A percentile compares a stretch with the other conserved stretches of the same genome.
phyloP scores from a whole-genome alignment of 2,797 vertebrate species.

The Thalassophryne amazonica region DNA sequence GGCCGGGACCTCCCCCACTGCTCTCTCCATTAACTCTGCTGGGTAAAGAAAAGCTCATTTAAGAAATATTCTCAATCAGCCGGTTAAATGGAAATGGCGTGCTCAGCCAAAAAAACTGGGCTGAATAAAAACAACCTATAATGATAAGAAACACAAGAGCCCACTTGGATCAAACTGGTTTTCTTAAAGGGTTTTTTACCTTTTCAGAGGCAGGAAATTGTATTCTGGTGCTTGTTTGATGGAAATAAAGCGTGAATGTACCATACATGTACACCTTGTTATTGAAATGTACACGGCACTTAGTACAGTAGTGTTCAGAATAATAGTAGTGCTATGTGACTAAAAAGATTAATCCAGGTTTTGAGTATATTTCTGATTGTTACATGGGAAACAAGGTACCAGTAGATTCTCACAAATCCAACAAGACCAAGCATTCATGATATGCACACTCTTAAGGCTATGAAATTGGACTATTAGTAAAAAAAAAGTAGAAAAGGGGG shows the following conservation, averaged over 20 bases:
- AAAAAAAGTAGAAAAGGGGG: too few species aligned
- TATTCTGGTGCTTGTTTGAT: slow-evolving; percentile 41
- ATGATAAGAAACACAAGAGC: slow-evolving; percentile 65
- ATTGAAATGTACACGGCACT: slow-evolving; percentile 10
- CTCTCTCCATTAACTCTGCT: slow-evolving; percentile 50
- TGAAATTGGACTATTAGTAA: too few species aligned
- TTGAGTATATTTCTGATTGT: too few species aligned
- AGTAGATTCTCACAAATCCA: too few species aligned
- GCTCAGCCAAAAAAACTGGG: slow-evolving; percentile 30
- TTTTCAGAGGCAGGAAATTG: slow-evolving; percentile 62
- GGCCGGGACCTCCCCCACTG: slow-evolving; percentile 1
- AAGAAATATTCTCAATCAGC: slow-evolving; percentile 54
- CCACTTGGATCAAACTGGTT: slow-evolving; percentile 24
- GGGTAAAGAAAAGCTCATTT: slow-evolving; percentile 43
- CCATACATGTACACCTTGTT: slow-evolving; percentile 2
- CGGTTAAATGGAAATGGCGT: slow-evolving; percentile 56
- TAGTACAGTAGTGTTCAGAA: too few species aligned
- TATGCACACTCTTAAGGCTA: too few species aligned
- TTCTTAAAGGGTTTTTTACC: slow-evolving; percentile 61
- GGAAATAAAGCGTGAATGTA: slow-evolving; percentile 17
- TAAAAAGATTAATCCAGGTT: too few species aligned
- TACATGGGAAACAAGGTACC: too few species aligned
- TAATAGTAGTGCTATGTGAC: too few species aligned
- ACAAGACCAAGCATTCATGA: too few species aligned
- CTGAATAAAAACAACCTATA: slow-evolving; percentile 60